These are phyloP conservation scores for Proterorhinus semilunaris DNA, from an alignment of 2,113 vertebrate genomes.

Conservation along the genomic window DNA sequence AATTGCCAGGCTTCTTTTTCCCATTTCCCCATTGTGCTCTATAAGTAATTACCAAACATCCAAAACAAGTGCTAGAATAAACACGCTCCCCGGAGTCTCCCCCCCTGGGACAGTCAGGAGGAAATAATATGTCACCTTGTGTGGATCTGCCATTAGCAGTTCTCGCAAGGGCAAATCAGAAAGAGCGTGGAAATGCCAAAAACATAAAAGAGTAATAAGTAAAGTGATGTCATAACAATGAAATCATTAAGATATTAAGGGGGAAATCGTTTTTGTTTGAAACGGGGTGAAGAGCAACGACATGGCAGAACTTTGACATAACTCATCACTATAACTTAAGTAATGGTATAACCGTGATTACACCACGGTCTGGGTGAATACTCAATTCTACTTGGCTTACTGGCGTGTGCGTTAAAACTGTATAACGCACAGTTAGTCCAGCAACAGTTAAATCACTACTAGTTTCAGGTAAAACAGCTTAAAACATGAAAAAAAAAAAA, in stretches of 20 bases:
- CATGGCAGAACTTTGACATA: too few species aligned
- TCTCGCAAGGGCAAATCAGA: constrained; percentile 35
- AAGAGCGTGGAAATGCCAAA: constrained; percentile 25
- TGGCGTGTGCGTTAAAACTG: too few species aligned
- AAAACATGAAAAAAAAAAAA: too few species aligned
- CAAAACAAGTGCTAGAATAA: constrained; percentile 35
- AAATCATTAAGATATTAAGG: constrained; percentile 13
- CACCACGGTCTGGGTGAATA: too few species aligned
- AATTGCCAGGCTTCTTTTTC: constrained; percentile 29
- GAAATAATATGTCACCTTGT: constrained; percentile 36
- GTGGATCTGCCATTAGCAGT: constrained; percentile 41
- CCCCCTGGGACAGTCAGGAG: constrained; percentile 16
- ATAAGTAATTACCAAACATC: constrained; percentile 32
- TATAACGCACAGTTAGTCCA: too few species aligned
- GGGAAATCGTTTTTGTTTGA: background rate
- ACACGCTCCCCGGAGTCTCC: constrained; percentile 27
- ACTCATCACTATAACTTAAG: too few species aligned
- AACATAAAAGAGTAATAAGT: background rate
- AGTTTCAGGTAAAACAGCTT: too few species aligned
- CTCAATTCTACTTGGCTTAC: too few species aligned
- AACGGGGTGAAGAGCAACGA: too few species aligned
- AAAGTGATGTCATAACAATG: background rate
- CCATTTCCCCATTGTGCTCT: constrained; percentile 25
- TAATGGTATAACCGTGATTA: too few species aligned
- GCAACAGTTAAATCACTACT: too few species aligned